Conservation (phyloP, 2,797 vertebrate genomes). For the Nyctalus aviator region DNA sequence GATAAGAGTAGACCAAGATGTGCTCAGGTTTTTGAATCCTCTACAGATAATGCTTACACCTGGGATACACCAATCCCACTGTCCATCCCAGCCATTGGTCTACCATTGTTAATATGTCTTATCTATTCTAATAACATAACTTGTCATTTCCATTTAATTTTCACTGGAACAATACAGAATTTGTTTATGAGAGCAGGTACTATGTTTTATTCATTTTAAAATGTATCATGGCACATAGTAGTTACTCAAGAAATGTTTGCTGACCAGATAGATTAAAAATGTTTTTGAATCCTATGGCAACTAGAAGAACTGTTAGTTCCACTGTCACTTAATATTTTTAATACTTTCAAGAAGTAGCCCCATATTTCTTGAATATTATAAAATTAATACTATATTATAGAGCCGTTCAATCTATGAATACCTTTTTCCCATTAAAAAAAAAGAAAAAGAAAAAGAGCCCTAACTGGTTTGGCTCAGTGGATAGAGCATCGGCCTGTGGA, state of each 20-base stretch:
- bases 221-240: background rate
- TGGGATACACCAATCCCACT: background rate
- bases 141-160: background rate
- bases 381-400: background rate
- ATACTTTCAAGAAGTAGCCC: background rate
- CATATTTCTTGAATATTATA: conserved; percentile 6
- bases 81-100: background rate
- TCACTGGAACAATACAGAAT: background rate
- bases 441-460: too few relatives aligned
- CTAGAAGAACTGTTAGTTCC: background rate
- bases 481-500: too few relatives aligned
- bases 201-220: background rate
- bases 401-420: background rate
- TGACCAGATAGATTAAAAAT: conserved; percentile 7
- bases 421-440: background rate
- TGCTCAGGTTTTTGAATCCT: background rate
- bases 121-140: background rate
- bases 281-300: background rate
- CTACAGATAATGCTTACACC: background rate
- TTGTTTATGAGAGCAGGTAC: background rate
- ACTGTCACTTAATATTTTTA: background rate
- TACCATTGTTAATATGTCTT: background rate
- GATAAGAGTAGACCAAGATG: background rate
- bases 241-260: conserved; percentile 2
- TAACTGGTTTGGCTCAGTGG: too few relatives aligned